Percentiles rank a stretch among this genome's conserved stretches.
Conservation (phyloP, 2,888 invertebrate species). For the Orthosia incerta region DNA sequence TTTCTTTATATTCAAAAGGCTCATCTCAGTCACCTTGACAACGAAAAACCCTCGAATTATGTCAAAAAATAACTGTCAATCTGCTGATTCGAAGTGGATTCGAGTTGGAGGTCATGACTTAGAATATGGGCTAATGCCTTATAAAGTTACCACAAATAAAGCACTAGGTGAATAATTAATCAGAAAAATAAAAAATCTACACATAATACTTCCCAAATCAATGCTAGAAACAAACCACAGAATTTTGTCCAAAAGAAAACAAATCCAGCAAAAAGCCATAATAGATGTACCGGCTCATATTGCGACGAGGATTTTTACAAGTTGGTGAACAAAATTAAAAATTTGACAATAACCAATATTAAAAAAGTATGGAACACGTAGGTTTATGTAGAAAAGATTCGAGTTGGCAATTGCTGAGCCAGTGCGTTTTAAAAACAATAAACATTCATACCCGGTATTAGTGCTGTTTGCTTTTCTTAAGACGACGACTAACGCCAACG, state of each 20-base stretch:
- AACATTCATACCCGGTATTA: neutral
- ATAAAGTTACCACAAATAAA: no score
- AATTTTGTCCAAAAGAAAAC: conserved; percentile 25
- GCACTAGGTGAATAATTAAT: neutral
- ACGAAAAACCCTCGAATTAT: no score
- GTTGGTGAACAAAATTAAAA: conserved; percentile 77
- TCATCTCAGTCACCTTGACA: no score
- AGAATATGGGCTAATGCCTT: no score
- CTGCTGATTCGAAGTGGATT: no score
- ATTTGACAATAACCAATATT: conserved; percentile 73
- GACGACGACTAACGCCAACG: no score
- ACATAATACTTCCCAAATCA: conserved; percentile 35
- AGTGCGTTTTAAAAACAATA: neutral
- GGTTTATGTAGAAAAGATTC: neutral
- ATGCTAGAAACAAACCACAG: conserved; percentile 53
- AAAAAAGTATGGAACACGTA: conserved; percentile 37
- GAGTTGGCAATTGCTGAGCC: neutral
- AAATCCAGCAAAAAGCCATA: conserved; percentile 57
- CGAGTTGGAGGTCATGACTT: no score
- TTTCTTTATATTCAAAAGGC: neutral
- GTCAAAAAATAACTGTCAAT: no score
- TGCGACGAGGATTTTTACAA: conserved; percentile 66
- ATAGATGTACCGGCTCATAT: conserved; percentile 70
- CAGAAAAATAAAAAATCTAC: conserved; percentile 41
- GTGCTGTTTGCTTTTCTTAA: no score